A percentile compares a stretch with the other conserved stretches of the same genome.
Evolutionary conservation across 2,888 invertebrate genomes (phyloP).

Genomic region (Halocaridina rubra): DNA sequence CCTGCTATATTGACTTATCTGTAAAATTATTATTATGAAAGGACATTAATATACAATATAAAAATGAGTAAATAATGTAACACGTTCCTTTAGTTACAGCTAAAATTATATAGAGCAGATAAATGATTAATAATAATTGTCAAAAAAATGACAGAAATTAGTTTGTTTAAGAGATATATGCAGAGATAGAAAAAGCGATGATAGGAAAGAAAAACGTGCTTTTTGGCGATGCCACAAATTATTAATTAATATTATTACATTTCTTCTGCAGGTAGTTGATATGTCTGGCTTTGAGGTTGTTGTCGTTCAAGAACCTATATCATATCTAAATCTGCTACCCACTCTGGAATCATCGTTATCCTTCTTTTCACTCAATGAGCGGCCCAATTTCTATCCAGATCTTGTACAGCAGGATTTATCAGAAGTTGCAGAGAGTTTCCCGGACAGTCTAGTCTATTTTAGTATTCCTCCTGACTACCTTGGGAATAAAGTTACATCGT

Average conservation of each 20-base stretch:
- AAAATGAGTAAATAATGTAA: no score
- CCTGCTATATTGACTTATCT: no score
- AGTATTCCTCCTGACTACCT: constrained; percentile 79
- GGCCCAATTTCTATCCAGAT: constrained; percentile 5
- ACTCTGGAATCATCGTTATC: not conserved
- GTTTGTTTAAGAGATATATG: no score
- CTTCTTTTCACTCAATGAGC: constrained; percentile 4
- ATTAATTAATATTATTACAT: no score
- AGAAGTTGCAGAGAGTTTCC: not conserved
- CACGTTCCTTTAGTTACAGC: no score
- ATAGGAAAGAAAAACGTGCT: no score
- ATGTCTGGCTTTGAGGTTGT: constrained; percentile 31
- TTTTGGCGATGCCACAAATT: not conserved
- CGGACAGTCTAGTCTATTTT: constrained; percentile 76
- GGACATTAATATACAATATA: no score
- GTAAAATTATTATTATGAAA: no score
- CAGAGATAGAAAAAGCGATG: no score
- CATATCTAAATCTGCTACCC: not conserved
- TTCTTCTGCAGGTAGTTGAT: constrained; percentile 32
- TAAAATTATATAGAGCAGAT: no score
- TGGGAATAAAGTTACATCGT: constrained; percentile 87
- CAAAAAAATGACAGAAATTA: no score
- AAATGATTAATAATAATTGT: no score
- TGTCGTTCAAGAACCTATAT: not conserved
- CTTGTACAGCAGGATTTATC: constrained; percentile 35